Conservation (phyloP, 1,140 invertebrate species). For the Notospermus geniculatus region DNA sequence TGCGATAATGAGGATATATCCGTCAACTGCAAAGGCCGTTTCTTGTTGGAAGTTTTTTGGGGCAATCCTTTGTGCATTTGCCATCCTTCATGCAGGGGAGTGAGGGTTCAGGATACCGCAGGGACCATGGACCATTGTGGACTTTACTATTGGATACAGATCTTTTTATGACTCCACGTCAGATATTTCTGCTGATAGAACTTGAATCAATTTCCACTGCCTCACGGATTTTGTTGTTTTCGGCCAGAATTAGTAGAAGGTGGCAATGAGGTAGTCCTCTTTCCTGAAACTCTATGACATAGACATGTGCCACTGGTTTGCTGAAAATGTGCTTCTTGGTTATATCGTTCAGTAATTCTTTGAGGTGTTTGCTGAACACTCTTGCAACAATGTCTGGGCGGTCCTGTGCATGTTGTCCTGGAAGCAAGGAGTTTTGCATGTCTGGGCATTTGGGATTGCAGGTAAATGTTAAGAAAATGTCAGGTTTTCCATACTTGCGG, state of each 20-base stretch:
- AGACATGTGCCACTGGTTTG: conserved; percentile 39
- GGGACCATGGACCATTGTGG: conserved; percentile 26
- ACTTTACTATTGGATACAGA: conserved; percentile 12
- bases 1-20: neutral
- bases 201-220: conserved; percentile 11
- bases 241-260: conserved; percentile 56
- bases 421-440: conserved; percentile 41
- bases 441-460: conserved; percentile 59
- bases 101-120: conserved; percentile 20
- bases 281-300: conserved; percentile 60
- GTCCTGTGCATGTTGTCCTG: conserved; percentile 38
- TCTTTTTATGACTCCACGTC: conserved; percentile 21
- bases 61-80: conserved; percentile 6
- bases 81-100: conserved; percentile 28
- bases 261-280: conserved; percentile 60
- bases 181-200: conserved; percentile 24
- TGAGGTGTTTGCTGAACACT: conserved; percentile 59
- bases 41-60: neutral
- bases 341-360: conserved; percentile 55
- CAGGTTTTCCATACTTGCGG: conserved; percentile 52
- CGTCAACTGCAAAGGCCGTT: neutral
- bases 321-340: conserved; percentile 48
- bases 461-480: conserved; percentile 59
- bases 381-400: conserved; percentile 56
- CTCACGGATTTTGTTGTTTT: conserved; percentile 12